Evolutionary conservation across 2,888 invertebrate genomes (phyloP).

Genomic region (Stenurella melanura): DNA sequence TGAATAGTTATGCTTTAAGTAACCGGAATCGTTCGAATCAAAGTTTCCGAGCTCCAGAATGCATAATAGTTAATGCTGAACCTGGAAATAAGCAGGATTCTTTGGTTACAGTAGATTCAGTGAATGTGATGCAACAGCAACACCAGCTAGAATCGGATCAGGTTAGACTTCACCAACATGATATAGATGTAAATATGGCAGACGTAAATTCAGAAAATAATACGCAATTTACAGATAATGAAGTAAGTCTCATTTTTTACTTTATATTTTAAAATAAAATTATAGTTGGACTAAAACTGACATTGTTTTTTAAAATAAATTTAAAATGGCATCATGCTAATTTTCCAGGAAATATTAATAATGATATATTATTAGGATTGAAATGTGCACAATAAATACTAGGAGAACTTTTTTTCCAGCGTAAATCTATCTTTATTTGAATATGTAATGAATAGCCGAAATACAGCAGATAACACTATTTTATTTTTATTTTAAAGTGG

Average conservation of each 20-base stretch:
- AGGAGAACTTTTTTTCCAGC: too few species aligned
- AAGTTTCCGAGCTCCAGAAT: slow-evolving; percentile 63
- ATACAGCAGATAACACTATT: too few species aligned
- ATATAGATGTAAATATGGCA: slow-evolving; percentile 55
- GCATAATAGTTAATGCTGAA: slow-evolving; percentile 61
- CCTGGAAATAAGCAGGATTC: slow-evolving; percentile 54
- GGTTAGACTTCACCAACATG: slow-evolving; percentile 59
- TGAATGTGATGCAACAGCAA: slow-evolving; percentile 65
- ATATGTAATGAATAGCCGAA: too few species aligned
- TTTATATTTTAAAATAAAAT: background rate
- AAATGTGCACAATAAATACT: too few species aligned
- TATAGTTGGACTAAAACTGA: too few species aligned
- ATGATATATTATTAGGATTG: too few species aligned
- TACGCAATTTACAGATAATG: slow-evolving; percentile 43
- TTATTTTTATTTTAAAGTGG: too few species aligned
- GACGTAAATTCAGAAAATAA: slow-evolving; percentile 38
- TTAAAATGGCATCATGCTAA: too few species aligned
- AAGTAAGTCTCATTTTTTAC: slow-evolving; percentile 42
- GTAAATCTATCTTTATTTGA: too few species aligned
- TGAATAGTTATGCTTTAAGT: slow-evolving; percentile 68
- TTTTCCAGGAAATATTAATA: too few species aligned
- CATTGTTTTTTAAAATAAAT: too few species aligned
- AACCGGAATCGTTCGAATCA: slow-evolving; percentile 68
- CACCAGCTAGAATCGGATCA: slow-evolving; percentile 64
- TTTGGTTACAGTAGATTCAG: slow-evolving; percentile 64